Percentiles rank a stretch among this genome's conserved stretches.
These are phyloP conservation scores for Lymantria dispar DNA, from an alignment of 2,888 invertebrate genomes.

Conservation along the genomic window DNA sequence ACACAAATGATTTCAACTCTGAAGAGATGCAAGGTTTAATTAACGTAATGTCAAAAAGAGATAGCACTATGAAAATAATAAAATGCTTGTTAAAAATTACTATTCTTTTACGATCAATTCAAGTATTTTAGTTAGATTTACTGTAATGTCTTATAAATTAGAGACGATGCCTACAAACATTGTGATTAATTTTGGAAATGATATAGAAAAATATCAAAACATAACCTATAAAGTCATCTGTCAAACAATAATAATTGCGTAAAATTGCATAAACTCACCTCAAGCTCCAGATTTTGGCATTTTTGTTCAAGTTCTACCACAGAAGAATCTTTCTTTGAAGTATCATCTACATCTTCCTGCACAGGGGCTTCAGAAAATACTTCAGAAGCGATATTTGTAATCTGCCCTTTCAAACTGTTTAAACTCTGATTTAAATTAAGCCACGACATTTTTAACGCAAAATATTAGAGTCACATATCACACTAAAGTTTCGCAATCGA, in stretches of 20 bases:
- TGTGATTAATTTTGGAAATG: slow-evolving; percentile 7
- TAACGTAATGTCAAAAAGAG: slow-evolving; percentile 12
- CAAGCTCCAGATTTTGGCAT: slow-evolving; percentile 82
- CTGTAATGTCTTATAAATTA: slow-evolving; percentile 18
- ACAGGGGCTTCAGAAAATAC: slow-evolving; percentile 89
- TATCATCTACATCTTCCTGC: slow-evolving; percentile 60
- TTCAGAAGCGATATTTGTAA: slow-evolving; percentile 93
- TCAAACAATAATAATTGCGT: slow-evolving; percentile 39
- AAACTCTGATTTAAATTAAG: slow-evolving; percentile 85
- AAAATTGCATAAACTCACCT: slow-evolving; percentile 71
- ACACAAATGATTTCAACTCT: neutral
- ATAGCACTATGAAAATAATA: slow-evolving; percentile 16
- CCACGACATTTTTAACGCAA: slow-evolving; percentile 84
- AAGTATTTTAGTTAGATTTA: slow-evolving; percentile 9
- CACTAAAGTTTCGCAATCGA: slow-evolving; percentile 39
- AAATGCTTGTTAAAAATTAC: slow-evolving; percentile 15
- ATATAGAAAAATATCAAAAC: slow-evolving; percentile 51
- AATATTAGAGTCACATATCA: slow-evolving; percentile 56
- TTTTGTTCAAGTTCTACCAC: slow-evolving; percentile 79
- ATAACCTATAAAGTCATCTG: slow-evolving; percentile 67
- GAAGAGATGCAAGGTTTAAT: slow-evolving; percentile 3
- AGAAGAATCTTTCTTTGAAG: slow-evolving; percentile 40
- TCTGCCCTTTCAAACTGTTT: slow-evolving; percentile 91
- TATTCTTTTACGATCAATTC: slow-evolving; percentile 6
- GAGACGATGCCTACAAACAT: slow-evolving; percentile 19